Evolutionary conservation across 1,140 invertebrate genomes (phyloP).

Genomic region (Phenacoccus solenopsis): DNA sequence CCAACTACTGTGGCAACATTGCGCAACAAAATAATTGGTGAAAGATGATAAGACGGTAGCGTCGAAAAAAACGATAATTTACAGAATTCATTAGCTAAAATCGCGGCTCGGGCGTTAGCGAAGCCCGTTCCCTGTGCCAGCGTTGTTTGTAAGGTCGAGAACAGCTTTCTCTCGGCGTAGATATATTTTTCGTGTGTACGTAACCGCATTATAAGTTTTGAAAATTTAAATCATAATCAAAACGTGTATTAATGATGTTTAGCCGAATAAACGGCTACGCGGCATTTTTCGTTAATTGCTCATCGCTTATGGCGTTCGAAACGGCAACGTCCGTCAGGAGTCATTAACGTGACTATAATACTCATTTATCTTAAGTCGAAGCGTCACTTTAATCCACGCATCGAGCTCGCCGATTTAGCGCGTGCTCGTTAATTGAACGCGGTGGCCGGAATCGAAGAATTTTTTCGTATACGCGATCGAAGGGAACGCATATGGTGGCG

Average conservation of each 20-base stretch:
- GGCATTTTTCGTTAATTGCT: neutral
- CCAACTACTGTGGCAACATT: too few species aligned
- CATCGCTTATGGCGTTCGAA: neutral
- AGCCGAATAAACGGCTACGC: neutral
- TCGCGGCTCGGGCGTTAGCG: neutral
- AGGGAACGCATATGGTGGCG: neutral
- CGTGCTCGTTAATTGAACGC: neutral
- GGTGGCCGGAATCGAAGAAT: too few species aligned
- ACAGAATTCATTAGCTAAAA: neutral
- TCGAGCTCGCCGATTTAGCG: neutral
- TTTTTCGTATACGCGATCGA: too few species aligned
- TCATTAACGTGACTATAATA: neutral
- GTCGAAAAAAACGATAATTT: neutral
- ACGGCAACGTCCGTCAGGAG: neutral
- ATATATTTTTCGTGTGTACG: too few species aligned
- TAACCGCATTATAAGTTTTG: neutral
- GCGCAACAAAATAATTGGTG: too few species aligned
- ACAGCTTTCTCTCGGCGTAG: neutral
- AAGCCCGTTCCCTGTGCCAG: too few species aligned
- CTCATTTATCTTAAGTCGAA: constrained; percentile 1
- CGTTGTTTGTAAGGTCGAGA: too few species aligned
- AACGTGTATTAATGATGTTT: neutral
- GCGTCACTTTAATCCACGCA: neutral
- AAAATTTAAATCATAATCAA: neutral
- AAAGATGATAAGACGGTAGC: too few species aligned